These are phyloP conservation scores for Andricus quercusramuli DNA, from an alignment of 2,888 invertebrate genomes.

Conservation along the genomic window DNA sequence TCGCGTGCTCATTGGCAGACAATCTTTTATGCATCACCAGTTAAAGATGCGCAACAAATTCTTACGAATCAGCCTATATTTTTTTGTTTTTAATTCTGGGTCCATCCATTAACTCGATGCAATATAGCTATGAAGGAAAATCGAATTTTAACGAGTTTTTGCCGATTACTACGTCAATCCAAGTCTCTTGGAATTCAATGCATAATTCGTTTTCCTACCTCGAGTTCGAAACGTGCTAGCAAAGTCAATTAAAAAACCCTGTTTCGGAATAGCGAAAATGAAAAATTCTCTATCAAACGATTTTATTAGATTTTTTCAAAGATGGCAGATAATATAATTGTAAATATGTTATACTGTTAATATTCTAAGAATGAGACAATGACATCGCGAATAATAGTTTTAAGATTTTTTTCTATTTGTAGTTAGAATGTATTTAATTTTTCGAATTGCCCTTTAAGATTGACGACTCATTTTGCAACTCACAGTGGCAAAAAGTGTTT, in stretches of 20 bases:
- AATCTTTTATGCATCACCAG: background rate
- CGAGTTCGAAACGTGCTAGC: background rate
- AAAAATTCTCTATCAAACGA: background rate
- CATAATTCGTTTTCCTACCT: conserved; percentile 3
- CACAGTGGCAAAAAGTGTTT: background rate
- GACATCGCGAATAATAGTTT: background rate
- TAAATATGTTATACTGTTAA: too few species aligned
- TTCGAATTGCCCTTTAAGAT: background rate
- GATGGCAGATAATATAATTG: background rate
- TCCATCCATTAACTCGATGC: background rate
- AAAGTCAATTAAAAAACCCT: background rate
- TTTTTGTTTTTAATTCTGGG: background rate
- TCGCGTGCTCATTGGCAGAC: background rate
- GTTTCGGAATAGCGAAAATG: background rate
- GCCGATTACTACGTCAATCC: background rate
- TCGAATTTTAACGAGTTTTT: conserved; percentile 4
- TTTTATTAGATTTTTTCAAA: background rate
- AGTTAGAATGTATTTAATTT: background rate
- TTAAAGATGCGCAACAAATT: background rate
- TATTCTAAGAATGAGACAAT: too few species aligned
- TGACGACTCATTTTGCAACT: background rate
- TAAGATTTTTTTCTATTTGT: background rate
- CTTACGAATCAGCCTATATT: background rate
- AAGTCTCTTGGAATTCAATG: conserved; percentile 6
- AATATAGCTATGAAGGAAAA: background rate